Evolutionary conservation across 2,113 vertebrate species (phyloP).

Genomic region (Pavo muticus): DNA sequence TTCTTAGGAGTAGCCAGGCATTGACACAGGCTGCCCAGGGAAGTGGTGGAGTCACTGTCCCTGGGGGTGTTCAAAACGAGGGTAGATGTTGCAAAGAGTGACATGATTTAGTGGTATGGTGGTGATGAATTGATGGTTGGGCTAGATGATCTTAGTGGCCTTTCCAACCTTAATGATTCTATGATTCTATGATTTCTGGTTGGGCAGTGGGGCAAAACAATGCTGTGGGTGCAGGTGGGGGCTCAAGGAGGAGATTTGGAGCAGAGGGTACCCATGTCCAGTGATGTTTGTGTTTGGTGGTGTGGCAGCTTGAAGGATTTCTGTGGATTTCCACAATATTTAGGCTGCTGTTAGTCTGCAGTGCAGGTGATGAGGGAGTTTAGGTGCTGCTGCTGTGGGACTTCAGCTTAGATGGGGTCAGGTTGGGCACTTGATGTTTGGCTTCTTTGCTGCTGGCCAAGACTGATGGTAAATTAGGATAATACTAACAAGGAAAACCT

Average conservation of each 20-base stretch:
- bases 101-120: no score
- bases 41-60: no score
- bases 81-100: no score
- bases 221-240: background rate
- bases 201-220: background rate
- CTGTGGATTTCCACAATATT: background rate
- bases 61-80: no score
- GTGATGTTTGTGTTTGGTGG: background rate
- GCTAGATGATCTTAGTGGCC: no score
- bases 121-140: no score
- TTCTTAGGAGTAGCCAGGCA: no score
- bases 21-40: no score
- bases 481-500: background rate
- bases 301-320: background rate
- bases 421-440: background rate
- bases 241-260: background rate
- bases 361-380: background rate
- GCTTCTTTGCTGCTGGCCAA: background rate
- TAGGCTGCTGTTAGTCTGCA: background rate
- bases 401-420: background rate
- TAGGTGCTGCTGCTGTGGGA: background rate
- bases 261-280: no score
- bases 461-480: background rate
- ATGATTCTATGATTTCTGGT: background rate
- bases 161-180: no score